Evolutionary conservation across 2,113 vertebrate genomes (phyloP), one percentile per base, ranked within the genome.

Genomic region (Nyctibius bracteatus): DNA sequence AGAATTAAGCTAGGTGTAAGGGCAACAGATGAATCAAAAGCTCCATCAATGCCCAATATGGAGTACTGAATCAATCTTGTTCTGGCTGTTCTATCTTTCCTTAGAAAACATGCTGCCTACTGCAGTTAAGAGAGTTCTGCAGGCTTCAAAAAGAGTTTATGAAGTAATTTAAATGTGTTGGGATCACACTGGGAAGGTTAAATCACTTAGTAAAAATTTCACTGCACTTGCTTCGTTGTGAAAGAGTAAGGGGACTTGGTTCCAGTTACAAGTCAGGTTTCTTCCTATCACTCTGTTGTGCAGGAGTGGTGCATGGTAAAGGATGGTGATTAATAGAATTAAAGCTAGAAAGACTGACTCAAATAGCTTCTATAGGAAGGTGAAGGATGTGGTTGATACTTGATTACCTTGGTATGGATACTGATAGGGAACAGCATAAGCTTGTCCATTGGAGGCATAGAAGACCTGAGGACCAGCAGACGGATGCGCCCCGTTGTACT

Each of bases 321-420:
- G 33, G 43, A 37, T 27, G 21, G 39, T 27, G 23, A 59, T 41
- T 33, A 47, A 27, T 0, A 66, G 72, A 86, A 65, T 66, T 70
- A 68, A 70, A 81, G 63, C 15, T 51, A 91, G 41, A 49, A 70
- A 54, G 46, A 65, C 5, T 58, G 37, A 74, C 81, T 84, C 24
- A 20, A 14, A 54, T 7, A 35, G 62, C n/a, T 61, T 47, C 33
- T 58, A 8, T 4, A 39, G 52, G 31, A n/a, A 75, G 18, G 63
- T 20, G 58, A 57, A 83, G 30, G 71, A 28, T 49, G 74, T 17
- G 41, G 49, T 43, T 63, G 54, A 7, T 13, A 12, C 6, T 4
- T n/a, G 67, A 14, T 97, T 97, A 98, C 98, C 98, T 98, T 97
- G 97, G 90, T 98, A 98, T 2, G 98, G 97, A 58, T 98, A 98